Evolutionary conservation across 2,888 invertebrate genomes (phyloP).

Genomic region (Lasiommata megera): DNA sequence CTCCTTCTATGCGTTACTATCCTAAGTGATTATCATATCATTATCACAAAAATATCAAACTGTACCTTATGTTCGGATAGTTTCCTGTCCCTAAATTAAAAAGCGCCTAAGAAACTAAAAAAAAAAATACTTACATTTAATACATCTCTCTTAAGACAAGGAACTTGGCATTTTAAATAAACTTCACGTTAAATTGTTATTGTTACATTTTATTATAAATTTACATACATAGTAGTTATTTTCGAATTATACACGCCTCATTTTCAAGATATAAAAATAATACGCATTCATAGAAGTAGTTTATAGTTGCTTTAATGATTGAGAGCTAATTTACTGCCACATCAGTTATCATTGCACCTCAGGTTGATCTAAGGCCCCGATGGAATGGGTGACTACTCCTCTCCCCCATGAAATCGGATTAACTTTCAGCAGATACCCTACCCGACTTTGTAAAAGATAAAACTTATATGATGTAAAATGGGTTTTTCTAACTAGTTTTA

Average conservation of each 20-base stretch:
- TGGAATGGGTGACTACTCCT: too few species aligned
- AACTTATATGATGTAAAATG: too few species aligned
- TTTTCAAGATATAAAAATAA: conserved; percentile 76
- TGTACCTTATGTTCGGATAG: conserved; percentile 63
- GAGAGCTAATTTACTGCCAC: conserved; percentile 1
- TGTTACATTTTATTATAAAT: conserved; percentile 71
- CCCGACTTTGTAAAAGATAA: too few species aligned
- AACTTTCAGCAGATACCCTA: too few species aligned
- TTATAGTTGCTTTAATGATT: not conserved
- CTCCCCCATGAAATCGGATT: too few species aligned
- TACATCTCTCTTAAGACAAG: conserved; percentile 17
- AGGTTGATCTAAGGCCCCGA: not conserved
- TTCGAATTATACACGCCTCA: conserved; percentile 65
- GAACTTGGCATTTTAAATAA: conserved; percentile 40
- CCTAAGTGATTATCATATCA: not conserved
- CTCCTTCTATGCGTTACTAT: conserved; percentile 1
- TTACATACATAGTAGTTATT: conserved; percentile 47
- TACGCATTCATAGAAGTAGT: conserved; percentile 42
- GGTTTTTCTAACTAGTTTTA: too few species aligned
- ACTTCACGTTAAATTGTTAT: conserved; percentile 48
- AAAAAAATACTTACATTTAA: conserved; percentile 63
- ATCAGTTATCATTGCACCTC: too few species aligned
- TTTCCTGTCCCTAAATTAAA: conserved; percentile 75
- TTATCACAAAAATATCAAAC: conserved; percentile 26
- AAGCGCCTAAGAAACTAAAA: conserved; percentile 44